phyloP scores from a whole-genome alignment of 2,113 vertebrate genomes.

The Acanthisitta chloris region DNA sequence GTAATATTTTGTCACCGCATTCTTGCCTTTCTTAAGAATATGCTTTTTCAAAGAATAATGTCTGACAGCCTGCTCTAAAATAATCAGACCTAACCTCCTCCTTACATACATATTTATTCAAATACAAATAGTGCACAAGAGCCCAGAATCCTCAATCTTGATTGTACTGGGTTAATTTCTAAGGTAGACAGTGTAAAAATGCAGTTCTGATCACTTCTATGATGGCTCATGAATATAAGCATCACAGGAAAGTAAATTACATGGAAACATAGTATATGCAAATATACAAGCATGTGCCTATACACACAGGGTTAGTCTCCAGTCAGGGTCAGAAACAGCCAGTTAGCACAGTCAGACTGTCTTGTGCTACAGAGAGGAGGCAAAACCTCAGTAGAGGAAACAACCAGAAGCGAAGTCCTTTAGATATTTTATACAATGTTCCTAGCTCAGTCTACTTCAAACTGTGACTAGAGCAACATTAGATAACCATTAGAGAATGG shows the following conservation, averaged over 20 bases:
- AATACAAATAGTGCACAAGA: background rate
- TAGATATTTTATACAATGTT: background rate
- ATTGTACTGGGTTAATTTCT: background rate
- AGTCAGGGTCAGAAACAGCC: background rate
- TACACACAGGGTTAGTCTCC: background rate
- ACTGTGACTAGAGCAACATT: background rate
- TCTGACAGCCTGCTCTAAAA: background rate
- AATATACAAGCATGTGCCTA: background rate
- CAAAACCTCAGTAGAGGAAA: background rate
- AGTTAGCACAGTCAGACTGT: background rate
- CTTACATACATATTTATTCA: background rate
- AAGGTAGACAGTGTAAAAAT: background rate
- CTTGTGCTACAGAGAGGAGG: background rate
- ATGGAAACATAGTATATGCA: background rate
- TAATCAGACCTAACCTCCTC: background rate
- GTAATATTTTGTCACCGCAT: background rate
- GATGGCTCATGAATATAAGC: background rate
- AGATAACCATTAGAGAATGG: background rate
- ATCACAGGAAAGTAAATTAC: background rate
- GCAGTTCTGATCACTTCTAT: background rate
- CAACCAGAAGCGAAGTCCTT: background rate
- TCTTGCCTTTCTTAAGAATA: background rate
- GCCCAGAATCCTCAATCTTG: background rate
- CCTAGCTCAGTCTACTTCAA: background rate
- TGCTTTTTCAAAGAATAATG: background rate